phyloP scores from a whole-genome alignment of 2,888 invertebrate species.

The Mythimna loreyi region DNA sequence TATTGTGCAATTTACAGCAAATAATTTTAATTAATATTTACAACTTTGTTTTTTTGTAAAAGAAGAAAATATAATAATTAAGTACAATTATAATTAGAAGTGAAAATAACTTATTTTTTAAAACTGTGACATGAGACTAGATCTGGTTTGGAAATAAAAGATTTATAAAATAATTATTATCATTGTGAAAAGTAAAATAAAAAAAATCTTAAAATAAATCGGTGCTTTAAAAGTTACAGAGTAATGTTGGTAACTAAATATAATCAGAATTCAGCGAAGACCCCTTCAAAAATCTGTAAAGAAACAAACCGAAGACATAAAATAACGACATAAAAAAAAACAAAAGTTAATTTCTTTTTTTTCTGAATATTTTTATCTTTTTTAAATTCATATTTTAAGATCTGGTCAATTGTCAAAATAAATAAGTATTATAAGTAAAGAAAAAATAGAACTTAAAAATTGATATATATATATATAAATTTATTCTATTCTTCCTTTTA shows the following conservation, averaged over 20 bases:
- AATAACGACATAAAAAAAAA: constrained; percentile 22
- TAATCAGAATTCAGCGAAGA: constrained; percentile 65
- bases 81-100: constrained; percentile 66
- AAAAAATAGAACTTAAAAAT: not conserved
- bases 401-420: constrained; percentile 34
- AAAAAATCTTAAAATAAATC: constrained; percentile 63
- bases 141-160: constrained; percentile 84
- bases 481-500: too few species aligned
- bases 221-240: constrained; percentile 63
- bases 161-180: constrained; percentile 63
- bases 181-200: constrained; percentile 58
- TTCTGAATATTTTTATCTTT: not conserved
- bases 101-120: constrained; percentile 85
- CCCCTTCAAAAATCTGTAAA: constrained; percentile 86
- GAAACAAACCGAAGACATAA: constrained; percentile 62
- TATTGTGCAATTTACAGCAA: constrained; percentile 70
- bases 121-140: constrained; percentile 90
- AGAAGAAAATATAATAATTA: constrained; percentile 64
- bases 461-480: not conserved
- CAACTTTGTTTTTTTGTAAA: constrained; percentile 51
- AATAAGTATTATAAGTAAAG: constrained; percentile 10
- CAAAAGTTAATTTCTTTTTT: not conserved
- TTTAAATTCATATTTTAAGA: not conserved
- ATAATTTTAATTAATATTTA: constrained; percentile 63
- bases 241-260: constrained; percentile 76